Conservation (phyloP, 2,888 invertebrate species). For the Eupithecia centaureata region DNA sequence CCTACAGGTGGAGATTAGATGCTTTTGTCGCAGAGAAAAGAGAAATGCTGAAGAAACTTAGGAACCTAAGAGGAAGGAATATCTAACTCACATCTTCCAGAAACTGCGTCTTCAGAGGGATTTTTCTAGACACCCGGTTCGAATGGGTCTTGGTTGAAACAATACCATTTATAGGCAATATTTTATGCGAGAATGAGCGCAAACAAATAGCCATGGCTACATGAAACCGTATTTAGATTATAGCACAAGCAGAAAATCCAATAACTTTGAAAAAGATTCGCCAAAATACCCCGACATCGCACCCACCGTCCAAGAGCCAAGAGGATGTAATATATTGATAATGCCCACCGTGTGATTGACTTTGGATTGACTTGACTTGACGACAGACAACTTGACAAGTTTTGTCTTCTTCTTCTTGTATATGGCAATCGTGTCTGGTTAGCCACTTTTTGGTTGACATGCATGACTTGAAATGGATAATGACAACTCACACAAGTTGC, state of each 20-base stretch:
- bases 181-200: conserved; percentile 82
- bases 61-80: neutral
- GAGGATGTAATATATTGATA: too few species aligned
- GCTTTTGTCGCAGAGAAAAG: neutral
- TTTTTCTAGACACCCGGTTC: conserved; percentile 78
- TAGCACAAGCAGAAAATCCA: conserved; percentile 48
- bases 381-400: too few species aligned
- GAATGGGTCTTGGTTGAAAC: conserved; percentile 81
- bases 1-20: neutral
- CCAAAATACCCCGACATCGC: conserved; percentile 61
- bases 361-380: too few species aligned
- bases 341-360: too few species aligned
- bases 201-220: conserved; percentile 84
- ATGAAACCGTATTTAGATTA: conserved; percentile 50
- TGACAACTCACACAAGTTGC: too few species aligned
- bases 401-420: too few species aligned
- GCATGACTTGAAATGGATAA: too few species aligned
- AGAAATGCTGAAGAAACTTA: neutral
- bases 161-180: conserved; percentile 80
- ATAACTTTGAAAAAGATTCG: conserved; percentile 61
- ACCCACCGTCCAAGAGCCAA: conserved; percentile 51
- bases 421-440: too few species aligned
- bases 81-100: conserved; percentile 79
- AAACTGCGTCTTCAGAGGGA: conserved; percentile 77
- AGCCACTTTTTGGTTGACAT: too few species aligned